These are phyloP conservation scores for Fragum whitleyi DNA, from an alignment of 2,888 invertebrate genomes.

Conservation along the genomic window DNA sequence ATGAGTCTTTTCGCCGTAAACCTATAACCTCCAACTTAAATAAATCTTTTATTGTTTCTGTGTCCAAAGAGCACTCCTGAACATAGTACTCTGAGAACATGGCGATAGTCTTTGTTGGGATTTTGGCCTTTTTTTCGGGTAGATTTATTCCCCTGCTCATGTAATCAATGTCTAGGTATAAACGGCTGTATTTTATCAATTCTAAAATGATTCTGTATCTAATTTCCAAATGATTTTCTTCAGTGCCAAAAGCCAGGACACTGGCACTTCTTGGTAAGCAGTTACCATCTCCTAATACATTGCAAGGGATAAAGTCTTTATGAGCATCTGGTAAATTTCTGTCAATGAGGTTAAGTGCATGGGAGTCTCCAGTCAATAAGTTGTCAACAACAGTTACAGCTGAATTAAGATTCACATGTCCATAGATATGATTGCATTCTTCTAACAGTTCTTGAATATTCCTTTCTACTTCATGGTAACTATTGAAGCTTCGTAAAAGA, in stretches of 20 bases:
- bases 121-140: neutral
- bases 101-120: neutral
- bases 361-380: neutral
- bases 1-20: constrained; percentile 7
- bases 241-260: constrained; percentile 35
- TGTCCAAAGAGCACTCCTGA: too few species aligned
- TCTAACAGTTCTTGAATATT: neutral
- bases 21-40: constrained; percentile 6
- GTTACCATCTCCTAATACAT: constrained; percentile 39
- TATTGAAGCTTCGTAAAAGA: neutral
- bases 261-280: constrained; percentile 30
- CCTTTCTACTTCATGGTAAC: neutral
- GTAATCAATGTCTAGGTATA: neutral
- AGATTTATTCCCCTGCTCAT: neutral
- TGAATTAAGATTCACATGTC: neutral
- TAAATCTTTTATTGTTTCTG: too few species aligned
- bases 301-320: neutral
- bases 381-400: constrained; percentile 4
- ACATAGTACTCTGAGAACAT: constrained; percentile 19
- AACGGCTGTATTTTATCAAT: neutral
- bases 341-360: neutral
- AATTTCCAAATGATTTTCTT: constrained; percentile 32
- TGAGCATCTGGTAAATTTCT: neutral
- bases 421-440: neutral
- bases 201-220: constrained; percentile 29